phyloP scores from a whole-genome alignment of 1,140 invertebrate species.

The Maniola jurtina region DNA sequence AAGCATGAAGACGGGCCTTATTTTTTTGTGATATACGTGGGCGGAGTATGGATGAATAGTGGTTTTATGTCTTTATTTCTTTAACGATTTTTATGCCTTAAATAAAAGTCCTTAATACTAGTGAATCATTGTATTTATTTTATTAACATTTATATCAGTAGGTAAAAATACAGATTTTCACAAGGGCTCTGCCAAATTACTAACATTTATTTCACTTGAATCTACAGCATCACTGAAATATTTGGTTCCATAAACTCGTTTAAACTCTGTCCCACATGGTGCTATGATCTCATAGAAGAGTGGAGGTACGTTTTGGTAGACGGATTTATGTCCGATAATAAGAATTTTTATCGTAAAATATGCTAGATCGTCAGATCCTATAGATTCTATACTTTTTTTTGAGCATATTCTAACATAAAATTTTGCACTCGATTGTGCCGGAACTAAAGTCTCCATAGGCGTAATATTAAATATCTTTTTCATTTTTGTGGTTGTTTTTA shows the following conservation, averaged over 20 bases:
- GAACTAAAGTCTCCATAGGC: constrained; percentile 47
- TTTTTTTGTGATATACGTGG: not conserved
- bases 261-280: constrained; percentile 52
- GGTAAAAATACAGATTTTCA: not conserved
- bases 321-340: constrained; percentile 40
- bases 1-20: constrained; percentile 3
- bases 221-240: constrained; percentile 28
- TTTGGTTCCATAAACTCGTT: constrained; percentile 41
- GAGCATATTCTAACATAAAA: constrained; percentile 50
- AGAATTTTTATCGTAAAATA: constrained; percentile 65
- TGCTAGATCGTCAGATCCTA: constrained; percentile 24
- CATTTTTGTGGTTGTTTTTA: constrained; percentile 54
- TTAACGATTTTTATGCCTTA: not conserved
- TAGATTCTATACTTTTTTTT: constrained; percentile 20
- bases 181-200: not conserved
- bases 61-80: not conserved
- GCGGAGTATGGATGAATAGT: not conserved
- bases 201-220: not conserved
- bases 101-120: not conserved
- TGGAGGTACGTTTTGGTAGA: constrained; percentile 52
- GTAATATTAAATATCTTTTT: constrained; percentile 51
- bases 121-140: too few relatives aligned
- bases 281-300: constrained; percentile 66
- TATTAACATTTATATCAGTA: not conserved
- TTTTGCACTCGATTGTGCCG: constrained; percentile 28